phyloP scores from a whole-genome alignment of 1,140 invertebrate species.

The Aphelenchoides avenae region DNA sequence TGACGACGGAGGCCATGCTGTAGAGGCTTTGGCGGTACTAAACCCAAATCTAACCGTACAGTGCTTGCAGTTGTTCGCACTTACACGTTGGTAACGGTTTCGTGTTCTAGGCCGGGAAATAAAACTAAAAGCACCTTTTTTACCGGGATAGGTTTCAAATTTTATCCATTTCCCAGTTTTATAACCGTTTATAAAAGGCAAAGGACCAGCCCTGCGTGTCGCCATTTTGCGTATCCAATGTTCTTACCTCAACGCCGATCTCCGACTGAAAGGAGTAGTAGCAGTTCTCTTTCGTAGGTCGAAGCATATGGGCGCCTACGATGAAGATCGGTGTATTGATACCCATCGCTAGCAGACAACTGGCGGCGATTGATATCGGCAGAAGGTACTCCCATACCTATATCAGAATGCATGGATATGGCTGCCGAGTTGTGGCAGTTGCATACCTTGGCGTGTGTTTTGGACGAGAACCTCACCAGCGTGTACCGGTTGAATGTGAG shows the following conservation, averaged over 20 bases:
- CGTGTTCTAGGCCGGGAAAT: neutral
- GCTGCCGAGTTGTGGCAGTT: neutral
- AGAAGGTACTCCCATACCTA: constrained; percentile 5
- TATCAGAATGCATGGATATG: neutral
- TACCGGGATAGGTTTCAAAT: too few species aligned
- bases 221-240: too few species aligned
- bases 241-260: constrained; percentile 1
- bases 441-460: too few species aligned
- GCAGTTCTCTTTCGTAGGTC: neutral
- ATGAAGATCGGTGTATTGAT: constrained; percentile 1
- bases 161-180: too few species aligned
- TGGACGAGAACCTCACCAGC: too few species aligned
- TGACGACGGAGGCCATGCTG: neutral
- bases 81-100: neutral
- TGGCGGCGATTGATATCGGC: neutral
- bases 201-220: too few species aligned
- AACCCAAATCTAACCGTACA: too few species aligned
- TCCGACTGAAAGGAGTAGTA: constrained; percentile 1
- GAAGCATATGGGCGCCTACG: neutral
- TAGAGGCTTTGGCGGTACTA: constrained; percentile 7
- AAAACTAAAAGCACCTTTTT: too few species aligned
- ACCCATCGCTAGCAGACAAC: neutral
- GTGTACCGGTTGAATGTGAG: too few species aligned
- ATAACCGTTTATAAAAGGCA: too few species aligned
- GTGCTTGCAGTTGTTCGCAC: too few species aligned